Evolutionary conservation across 2,888 invertebrate genomes (phyloP).

Genomic region (Drosophila robusta): DNA sequence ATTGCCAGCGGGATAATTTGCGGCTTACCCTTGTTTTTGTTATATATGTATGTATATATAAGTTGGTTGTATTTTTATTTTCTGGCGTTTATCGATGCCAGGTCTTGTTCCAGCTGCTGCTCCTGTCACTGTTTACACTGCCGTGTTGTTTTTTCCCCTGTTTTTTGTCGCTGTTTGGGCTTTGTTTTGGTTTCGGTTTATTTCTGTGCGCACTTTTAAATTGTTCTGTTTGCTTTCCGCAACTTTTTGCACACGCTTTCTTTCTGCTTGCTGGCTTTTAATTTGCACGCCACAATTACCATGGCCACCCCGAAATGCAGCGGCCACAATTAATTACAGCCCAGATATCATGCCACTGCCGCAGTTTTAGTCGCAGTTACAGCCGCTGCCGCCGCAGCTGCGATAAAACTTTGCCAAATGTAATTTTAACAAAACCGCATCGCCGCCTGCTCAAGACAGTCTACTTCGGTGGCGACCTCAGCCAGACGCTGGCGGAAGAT

Average conservation of each 20-base stretch:
- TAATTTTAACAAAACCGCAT: constrained; percentile 81
- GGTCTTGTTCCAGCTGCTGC: constrained; percentile 31
- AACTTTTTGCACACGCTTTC: constrained; percentile 63
- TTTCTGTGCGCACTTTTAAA: constrained; percentile 55
- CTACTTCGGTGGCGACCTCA: constrained; percentile 28
- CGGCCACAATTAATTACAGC: constrained; percentile 80
- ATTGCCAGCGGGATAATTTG: constrained; percentile 76
- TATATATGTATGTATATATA: constrained; percentile 3
- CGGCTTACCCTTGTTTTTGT: constrained; percentile 53
- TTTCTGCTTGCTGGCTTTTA: constrained; percentile 69
- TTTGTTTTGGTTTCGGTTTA: constrained; percentile 60
- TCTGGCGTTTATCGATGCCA: constrained; percentile 43
- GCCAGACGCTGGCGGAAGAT: constrained; percentile 45
- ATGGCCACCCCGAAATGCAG: constrained; percentile 79
- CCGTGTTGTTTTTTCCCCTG: constrained; percentile 19
- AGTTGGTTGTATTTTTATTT: constrained; percentile 40
- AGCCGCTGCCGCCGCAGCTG: constrained; percentile 55
- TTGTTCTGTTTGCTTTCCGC: constrained; percentile 59
- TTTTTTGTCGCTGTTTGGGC: constrained; percentile 3
- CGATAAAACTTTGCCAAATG: constrained; percentile 81
- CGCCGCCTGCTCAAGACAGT: constrained; percentile 79
- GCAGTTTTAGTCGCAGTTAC: constrained; percentile 36
- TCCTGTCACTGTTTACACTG: constrained; percentile 63
- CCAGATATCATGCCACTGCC: constrained; percentile 71
- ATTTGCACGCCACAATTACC: constrained; percentile 81